Evolutionary conservation across 1,140 invertebrate genomes (phyloP).

Genomic region (Lethrus apterus): DNA sequence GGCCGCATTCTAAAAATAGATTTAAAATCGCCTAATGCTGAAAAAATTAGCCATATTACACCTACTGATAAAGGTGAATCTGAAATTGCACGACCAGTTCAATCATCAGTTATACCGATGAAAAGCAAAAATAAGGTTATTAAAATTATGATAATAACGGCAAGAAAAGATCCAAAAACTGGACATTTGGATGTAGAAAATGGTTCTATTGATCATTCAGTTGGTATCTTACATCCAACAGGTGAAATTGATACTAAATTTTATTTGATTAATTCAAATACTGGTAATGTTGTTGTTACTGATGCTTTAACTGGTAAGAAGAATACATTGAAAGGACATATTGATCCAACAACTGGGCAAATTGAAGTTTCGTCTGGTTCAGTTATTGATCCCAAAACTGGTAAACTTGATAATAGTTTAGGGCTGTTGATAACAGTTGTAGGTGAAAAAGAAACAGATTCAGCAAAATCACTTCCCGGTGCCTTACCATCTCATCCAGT

Average conservation of each 20-base stretch:
- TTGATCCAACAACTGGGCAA: conserved; percentile 58
- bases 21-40: conserved; percentile 52
- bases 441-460: conserved; percentile 42
- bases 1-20: conserved; percentile 53
- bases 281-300: conserved; percentile 44
- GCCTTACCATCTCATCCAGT: conserved; percentile 45
- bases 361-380: conserved; percentile 54
- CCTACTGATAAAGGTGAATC: conserved; percentile 1
- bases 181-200: conserved; percentile 50
- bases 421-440: conserved; percentile 36
- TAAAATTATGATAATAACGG: conserved; percentile 51
- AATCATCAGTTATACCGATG: conserved; percentile 36
- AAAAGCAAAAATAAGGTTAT: conserved; percentile 45
- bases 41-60: conserved; percentile 23
- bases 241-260: conserved; percentile 54
- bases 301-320: conserved; percentile 47
- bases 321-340: conserved; percentile 46
- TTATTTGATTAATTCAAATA: conserved; percentile 49
- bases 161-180: conserved; percentile 49
- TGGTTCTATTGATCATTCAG: conserved; percentile 47
- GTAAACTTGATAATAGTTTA: conserved; percentile 31
- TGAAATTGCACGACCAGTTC: conserved; percentile 20
- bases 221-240: conserved; percentile 45
- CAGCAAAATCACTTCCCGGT: conserved; percentile 50
- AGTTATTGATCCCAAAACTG: conserved; percentile 38